phyloP scores from a whole-genome alignment of 92 coral and sea anemone genomes.

The Phenganax subtilis region DNA sequence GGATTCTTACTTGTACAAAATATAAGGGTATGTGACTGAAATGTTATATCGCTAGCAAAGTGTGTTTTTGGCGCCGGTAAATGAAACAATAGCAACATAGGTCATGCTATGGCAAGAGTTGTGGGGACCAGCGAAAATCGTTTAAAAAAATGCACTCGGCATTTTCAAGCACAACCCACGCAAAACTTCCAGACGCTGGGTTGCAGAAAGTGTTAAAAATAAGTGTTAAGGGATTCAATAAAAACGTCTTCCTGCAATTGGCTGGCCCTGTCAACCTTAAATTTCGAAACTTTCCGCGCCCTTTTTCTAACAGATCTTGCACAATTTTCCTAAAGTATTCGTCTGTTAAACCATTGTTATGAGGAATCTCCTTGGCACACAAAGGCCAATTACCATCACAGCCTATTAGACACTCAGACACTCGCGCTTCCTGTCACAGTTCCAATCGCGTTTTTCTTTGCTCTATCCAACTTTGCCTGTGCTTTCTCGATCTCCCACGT shows the following conservation, averaged over 20 bases:
- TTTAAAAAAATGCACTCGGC: slow-evolving; percentile 26
- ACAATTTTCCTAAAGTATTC: slow-evolving; percentile 29
- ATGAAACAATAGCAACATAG: slow-evolving; percentile 18
- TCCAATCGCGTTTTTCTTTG: slow-evolving; percentile 37
- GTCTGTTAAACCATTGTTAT: slow-evolving; percentile 24
- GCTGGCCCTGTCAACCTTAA: slow-evolving; percentile 31
- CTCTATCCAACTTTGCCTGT: not conserved
- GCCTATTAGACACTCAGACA: slow-evolving; percentile 7
- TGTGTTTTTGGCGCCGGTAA: slow-evolving; percentile 44
- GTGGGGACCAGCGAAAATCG: slow-evolving; percentile 31
- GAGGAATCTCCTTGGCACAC: slow-evolving; percentile 37
- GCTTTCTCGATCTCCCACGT: slow-evolving; percentile 40
- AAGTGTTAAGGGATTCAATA: slow-evolving; percentile 22
- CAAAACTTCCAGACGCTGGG: slow-evolving; percentile 37
- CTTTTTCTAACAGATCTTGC: slow-evolving; percentile 21
- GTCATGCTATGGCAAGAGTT: slow-evolving; percentile 41
- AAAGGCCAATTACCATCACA: slow-evolving; percentile 40
- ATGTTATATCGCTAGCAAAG: slow-evolving; percentile 12
- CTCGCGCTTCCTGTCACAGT: slow-evolving; percentile 35
- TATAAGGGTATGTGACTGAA: not conserved
- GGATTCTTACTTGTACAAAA: slow-evolving; percentile 15
- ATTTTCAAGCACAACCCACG: slow-evolving; percentile 32
- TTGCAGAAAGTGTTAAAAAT: slow-evolving; percentile 35
- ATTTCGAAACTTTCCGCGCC: slow-evolving; percentile 44
- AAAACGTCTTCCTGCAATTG: slow-evolving; percentile 35